Percentiles rank a stretch among this genome's conserved stretches.
Conservation (phyloP, 2,888 invertebrate species). For the Lasioglossum vierecki region DNA sequence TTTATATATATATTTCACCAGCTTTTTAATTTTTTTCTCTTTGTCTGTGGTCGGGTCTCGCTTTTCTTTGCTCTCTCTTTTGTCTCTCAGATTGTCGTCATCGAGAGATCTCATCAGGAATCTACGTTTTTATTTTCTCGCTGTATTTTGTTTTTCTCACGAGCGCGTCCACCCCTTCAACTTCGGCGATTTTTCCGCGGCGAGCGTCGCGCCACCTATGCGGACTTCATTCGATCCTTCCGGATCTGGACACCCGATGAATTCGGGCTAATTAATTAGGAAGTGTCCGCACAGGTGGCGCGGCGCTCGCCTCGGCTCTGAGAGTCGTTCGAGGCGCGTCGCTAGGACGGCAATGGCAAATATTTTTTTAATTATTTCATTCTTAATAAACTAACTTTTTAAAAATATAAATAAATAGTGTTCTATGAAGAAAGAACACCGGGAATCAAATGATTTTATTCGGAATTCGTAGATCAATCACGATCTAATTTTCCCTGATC, state of each 20-base stretch:
- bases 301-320: constrained; percentile 28
- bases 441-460: neutral
- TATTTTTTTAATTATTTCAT: rapidly evolving
- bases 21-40: neutral
- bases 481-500: neutral
- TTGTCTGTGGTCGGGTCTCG: constrained; percentile 2
- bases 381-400: neutral
- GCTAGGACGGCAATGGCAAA: constrained; percentile 8
- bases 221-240: neutral
- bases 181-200: constrained; percentile 49
- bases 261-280: neutral
- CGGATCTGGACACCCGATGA: neutral
- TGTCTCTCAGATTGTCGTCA: neutral
- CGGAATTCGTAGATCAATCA: neutral
- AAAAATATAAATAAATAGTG: neutral
- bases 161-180: constrained; percentile 75
- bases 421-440: neutral
- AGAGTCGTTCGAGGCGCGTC: constrained; percentile 29
- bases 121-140: constrained; percentile 7
- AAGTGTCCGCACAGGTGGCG: constrained; percentile 11
- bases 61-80: neutral
- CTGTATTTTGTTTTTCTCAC: constrained; percentile 4
- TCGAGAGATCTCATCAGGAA: neutral
- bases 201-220: constrained; percentile 25
- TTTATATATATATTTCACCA: neutral